Base-by-base conservation (phyloP, 2,113 vertebrate species). In the Neogale vison region DNA sequence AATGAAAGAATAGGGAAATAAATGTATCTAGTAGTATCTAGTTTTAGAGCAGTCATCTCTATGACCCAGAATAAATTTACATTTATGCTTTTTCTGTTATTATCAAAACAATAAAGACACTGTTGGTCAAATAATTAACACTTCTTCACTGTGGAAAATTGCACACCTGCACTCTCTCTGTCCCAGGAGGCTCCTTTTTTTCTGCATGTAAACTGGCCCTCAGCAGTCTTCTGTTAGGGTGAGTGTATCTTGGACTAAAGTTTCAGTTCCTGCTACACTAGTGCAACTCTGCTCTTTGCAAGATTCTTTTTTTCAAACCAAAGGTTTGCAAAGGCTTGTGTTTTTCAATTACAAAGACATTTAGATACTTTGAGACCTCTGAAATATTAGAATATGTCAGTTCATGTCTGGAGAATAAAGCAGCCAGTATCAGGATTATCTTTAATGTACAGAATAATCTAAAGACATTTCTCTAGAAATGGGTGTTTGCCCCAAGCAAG, bases 101-200 rank as follows among this genome's bases (percentile, higher is more conserved):
- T 90, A 69, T 26, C 52, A 59, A 95, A 97, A 88, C 34, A 76
- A 72, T 59, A 80, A 82, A 83, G 34, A 92, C 24, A n/a, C 24
- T 45, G 42, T 84, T 88, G 80, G 69, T 55, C 82, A 95, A 91
- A 71, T 76, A 76, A 90, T 92, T 65, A 91, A 85, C 45, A 86
- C 17, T 36, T 94, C 69, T n/a, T 65, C 57, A n/a, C 20, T 88
- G 76, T 42, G 63, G 74, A 76, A 89, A 94, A 92, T 17, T 14
- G 4, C 6, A 55, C 3, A 67, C 20, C 69, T 89, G 29, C 36
- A 15, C 83, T 93, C 42, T 42, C 6, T 79, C 20, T 85, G 76
- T 55, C 50, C 47, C 61, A 45, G 42, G 42, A 90, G 3, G 4
- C 21, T 42, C 29, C 36, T 94, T 71, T 59, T 59, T 12, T 17